Evolutionary conservation across 2,113 vertebrate genomes (phyloP), one percentile per base, ranked within the genome.

Genomic region (Nothocercus nigrocapillus): DNA sequence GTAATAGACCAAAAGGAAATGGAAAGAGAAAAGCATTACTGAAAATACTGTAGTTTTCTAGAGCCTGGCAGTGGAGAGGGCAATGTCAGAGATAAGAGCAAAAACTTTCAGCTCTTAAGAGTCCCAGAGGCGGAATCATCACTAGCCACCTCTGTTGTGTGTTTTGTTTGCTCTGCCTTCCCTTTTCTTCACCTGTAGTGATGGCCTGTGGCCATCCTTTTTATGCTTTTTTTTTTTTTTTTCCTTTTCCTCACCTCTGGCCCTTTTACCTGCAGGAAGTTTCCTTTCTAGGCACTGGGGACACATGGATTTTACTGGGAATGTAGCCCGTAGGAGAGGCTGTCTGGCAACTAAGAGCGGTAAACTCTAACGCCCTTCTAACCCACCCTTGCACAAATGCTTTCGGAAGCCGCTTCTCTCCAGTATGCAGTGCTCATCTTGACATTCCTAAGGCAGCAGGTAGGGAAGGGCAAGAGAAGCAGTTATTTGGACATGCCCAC

Each of bases 91-190:
- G 54, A 75, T 54, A 69, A 88, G 7, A 88, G 49, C 73, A 90
- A 92, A 94, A 63, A 15, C 54, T 88, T 88, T 89, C 32, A 70
- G 64, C 42, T 68, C 34, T 24, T 7, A 72, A 73, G 54, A 56
- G 53, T 61, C 63, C 79, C 75, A n/a, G 53, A 72, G 61, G 70
- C 42, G 86, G 73, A 82, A 87, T 62, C 8, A 1, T 56, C 62
- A 59, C 45, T 72, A 87, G 45, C 28, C 44, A 61, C 47, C 36
- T 74, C 45, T 77, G 59, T 32, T 14, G 2, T 13, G 7, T 5
- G 8, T 45, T 59, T 40, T 89, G 40, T 36, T 54, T 24, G 75
- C 36, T 64, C 27, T 9, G 2, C 17, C 9, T 1, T 22, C 40
- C 73, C 16, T n/a, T 85, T 79, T 85, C 56, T 68, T 78, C 32